Evolutionary conservation across 2,888 invertebrate species (phyloP).

Genomic region (Agrilus cyanescens): DNA sequence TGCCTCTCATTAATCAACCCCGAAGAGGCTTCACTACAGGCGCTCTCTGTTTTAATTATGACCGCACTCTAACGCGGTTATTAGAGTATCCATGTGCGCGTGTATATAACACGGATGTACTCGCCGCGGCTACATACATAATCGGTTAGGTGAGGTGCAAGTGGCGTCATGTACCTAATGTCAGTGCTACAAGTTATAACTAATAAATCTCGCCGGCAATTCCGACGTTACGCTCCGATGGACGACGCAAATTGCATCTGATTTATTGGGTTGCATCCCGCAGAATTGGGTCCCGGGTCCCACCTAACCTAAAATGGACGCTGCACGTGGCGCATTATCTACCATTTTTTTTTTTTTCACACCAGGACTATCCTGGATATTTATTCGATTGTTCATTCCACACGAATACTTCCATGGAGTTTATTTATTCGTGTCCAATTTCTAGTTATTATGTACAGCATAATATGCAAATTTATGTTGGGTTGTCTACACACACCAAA

Average conservation of each 20-base stretch:
- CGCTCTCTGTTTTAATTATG: slow-evolving; percentile 25
- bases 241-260: slow-evolving; percentile 27
- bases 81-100: slow-evolving; percentile 1
- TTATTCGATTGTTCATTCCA: too few species aligned
- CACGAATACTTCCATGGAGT: too few species aligned
- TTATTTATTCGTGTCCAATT: too few species aligned
- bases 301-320: neutral
- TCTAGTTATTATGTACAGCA: too few species aligned
- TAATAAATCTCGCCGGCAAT: slow-evolving; percentile 28
- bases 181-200: slow-evolving; percentile 26
- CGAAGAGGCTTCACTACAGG: slow-evolving; percentile 19
- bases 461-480: too few species aligned
- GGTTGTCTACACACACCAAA: too few species aligned
- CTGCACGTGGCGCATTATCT: too few species aligned
- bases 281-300: neutral
- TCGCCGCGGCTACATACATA: too few species aligned
- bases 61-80: slow-evolving; percentile 17
- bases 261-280: slow-evolving; percentile 24
- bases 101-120: too few species aligned
- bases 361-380: too few species aligned
- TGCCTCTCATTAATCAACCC: slow-evolving; percentile 27
- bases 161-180: slow-evolving; percentile 5
- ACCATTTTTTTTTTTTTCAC: too few species aligned
- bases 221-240: slow-evolving; percentile 26
- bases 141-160: too few species aligned